Base-by-base conservation (phyloP, 2,888 invertebrate genomes). In the Drosophila mulleri region DNA sequence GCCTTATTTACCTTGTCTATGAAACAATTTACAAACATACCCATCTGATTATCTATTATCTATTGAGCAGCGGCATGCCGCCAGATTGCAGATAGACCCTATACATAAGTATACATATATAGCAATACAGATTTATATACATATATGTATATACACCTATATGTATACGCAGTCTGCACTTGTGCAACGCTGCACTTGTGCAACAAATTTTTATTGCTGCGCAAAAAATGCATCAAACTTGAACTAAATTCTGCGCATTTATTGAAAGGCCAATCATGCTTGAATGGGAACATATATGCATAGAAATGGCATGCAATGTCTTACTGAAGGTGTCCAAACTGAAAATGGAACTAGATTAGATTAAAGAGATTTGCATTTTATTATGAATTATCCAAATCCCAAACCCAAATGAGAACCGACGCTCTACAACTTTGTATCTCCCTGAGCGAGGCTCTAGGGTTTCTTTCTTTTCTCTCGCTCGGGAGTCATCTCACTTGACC, bases 211-310 rank as follows among this genome's bases (percentile, higher is more conserved):
- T 37, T 45, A 71, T 72, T 77, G 57, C 80, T 77, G 77, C 83
- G 88, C 77, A 88, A 88, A 83, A 77, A 68, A 64, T 77, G 67
- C 75, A 83, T 75, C 80, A 75, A 88, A 85, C 88, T 88, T 82
- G 88, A 82, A 80, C 88, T 78, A 77, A 80, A 77, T 82, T 57
- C 61, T 48, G 62, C 76, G 71, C 53, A 45, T 74, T 77, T 65
- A 58, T 72, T 53, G 29, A 67, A 67, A 47, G 54, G 35, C 12
- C 39, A 54, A 35, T 41, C 32, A 39, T 23, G 29, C 44, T 29
- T 29, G 42, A 50, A 50, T 26, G 16, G 1, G 32, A 1, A 35
- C 18, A 32, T 48, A 32, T 18, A 64, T 59, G 20, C 18, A 29
- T 23, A 37, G 16, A 16, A 9, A 52, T 9, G 20, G 9, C 6